Percentiles rank a stretch among this genome's conserved stretches.
Conservation (phyloP, 2,888 invertebrate genomes). For the Hermaeophaga mercurialis region DNA sequence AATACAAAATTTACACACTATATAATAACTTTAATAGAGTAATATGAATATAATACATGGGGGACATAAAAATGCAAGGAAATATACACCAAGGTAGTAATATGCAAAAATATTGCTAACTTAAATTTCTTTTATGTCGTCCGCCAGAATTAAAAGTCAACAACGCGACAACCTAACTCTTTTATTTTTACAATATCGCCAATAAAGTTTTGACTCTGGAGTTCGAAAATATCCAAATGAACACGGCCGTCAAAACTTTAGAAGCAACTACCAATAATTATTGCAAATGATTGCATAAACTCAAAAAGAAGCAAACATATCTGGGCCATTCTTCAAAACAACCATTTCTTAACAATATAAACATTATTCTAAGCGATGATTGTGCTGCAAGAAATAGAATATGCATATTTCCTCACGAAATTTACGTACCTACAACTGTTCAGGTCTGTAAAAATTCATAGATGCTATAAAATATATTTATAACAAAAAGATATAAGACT, state of each 20-base stretch:
- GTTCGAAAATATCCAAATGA: slow-evolving; percentile 9
- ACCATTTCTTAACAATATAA: neutral
- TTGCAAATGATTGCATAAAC: slow-evolving; percentile 47
- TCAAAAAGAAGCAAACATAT: slow-evolving; percentile 11
- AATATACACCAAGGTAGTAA: slow-evolving; percentile 57
- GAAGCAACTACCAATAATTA: slow-evolving; percentile 40
- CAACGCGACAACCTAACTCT: slow-evolving; percentile 51
- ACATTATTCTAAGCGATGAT: too few species aligned
- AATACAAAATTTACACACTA: slow-evolving; percentile 77
- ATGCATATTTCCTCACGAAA: too few species aligned
- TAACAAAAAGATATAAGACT: too few species aligned
- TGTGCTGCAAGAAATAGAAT: too few species aligned
- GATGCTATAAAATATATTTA: too few species aligned
- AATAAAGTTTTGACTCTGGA: slow-evolving; percentile 6
- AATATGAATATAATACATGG: slow-evolving; percentile 60
- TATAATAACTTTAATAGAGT: slow-evolving; percentile 65
- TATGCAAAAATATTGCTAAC: slow-evolving; percentile 62
- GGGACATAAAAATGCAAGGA: slow-evolving; percentile 56
- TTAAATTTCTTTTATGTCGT: slow-evolving; percentile 56
- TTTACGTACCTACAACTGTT: too few species aligned
- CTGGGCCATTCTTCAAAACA: neutral
- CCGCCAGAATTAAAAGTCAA: slow-evolving; percentile 54
- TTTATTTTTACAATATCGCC: slow-evolving; percentile 36
- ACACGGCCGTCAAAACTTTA: slow-evolving; percentile 19
- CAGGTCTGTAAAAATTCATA: too few species aligned